Percentiles rank a stretch among this genome's conserved stretches.
phyloP scores from a whole-genome alignment of 1,140 invertebrate genomes.

The Dryas iulia region DNA sequence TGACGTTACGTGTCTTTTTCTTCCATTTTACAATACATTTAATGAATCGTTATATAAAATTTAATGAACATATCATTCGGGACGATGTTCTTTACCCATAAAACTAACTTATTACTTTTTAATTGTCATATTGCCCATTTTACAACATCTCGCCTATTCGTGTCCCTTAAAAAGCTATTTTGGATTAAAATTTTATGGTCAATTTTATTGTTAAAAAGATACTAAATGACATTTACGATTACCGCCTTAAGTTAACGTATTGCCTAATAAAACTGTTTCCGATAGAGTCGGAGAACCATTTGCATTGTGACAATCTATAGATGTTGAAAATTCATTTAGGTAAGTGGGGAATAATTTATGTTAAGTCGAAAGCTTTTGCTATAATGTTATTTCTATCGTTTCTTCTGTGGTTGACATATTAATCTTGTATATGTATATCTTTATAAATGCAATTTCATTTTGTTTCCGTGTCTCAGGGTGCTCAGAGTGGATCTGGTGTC shows the following conservation, averaged over 20 bases:
- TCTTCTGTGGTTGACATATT: neutral
- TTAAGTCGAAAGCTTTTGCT: neutral
- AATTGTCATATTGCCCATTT: conserved; percentile 27
- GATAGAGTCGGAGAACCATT: conserved; percentile 12
- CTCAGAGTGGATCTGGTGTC: no score
- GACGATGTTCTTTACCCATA: neutral
- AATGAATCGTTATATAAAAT: neutral
- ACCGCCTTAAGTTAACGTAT: conserved; percentile 16
- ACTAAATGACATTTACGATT: conserved; percentile 32
- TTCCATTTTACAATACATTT: neutral
- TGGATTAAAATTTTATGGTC: conserved; percentile 28
- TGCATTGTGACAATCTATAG: conserved; percentile 18
- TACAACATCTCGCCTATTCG: conserved; percentile 12
- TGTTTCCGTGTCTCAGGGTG: no score
- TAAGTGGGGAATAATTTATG: neutral
- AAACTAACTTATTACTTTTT: conserved; percentile 13
- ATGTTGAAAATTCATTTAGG: neutral
- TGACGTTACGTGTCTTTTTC: neutral
- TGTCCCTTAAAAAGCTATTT: conserved; percentile 23
- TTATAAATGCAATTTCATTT: neutral
- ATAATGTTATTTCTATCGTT: neutral
- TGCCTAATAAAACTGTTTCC: conserved; percentile 22
- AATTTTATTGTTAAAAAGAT: conserved; percentile 27
- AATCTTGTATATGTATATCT: neutral
- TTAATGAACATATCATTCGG: conserved; percentile 10